phyloP scores from a whole-genome alignment of 2,113 vertebrate species.

The Mionectes macconnelli region DNA sequence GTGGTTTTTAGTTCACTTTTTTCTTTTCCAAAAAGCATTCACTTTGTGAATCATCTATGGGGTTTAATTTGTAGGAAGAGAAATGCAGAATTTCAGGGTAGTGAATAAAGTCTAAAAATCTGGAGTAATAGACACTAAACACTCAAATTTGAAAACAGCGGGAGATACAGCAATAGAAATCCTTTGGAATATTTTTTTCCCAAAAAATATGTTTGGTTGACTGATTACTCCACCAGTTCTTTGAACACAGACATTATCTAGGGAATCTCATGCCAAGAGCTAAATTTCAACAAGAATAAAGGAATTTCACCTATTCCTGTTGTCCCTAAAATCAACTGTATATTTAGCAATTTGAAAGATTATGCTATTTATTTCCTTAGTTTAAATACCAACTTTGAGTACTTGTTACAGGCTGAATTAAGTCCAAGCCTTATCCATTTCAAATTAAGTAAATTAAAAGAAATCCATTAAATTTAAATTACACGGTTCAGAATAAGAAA shows the following conservation, averaged over 20 bases:
- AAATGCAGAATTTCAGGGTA: not conserved
- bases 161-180: not conserved
- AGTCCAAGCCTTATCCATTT: not conserved
- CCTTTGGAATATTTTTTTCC: not conserved
- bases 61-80: not conserved
- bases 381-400: not conserved
- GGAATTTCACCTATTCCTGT: not conserved
- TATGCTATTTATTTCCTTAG: not conserved
- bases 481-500: not conserved
- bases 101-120: not conserved
- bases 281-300: not conserved
- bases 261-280: not conserved
- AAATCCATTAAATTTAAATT: not conserved
- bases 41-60: not conserved
- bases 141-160: not conserved
- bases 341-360: not conserved
- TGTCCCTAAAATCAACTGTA: not conserved
- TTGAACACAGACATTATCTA: rapidly evolving
- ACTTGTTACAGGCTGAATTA: not conserved
- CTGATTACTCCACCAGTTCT: not conserved
- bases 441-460: not conserved
- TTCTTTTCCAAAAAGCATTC: not conserved
- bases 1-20: rapidly evolving
- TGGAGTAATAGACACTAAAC: not conserved
- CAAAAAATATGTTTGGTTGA: not conserved